Percentiles rank a stretch among this genome's conserved stretches.
phyloP scores from a whole-genome alignment of 2,113 vertebrate genomes.

The Picathartes gymnocephalus region DNA sequence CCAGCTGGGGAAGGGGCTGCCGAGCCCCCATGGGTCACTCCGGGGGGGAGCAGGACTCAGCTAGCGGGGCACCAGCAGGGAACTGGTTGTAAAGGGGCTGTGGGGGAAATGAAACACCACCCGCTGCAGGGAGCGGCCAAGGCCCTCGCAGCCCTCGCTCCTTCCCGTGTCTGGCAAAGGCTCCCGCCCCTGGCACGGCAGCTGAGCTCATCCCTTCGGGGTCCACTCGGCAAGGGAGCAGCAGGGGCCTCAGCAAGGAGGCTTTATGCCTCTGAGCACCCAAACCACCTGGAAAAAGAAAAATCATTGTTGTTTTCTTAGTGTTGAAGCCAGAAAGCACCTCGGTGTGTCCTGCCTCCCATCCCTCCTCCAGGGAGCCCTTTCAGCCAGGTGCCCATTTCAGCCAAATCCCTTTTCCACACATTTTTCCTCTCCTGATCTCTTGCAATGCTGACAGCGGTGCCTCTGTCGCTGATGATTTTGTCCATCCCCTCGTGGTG shows the following conservation, averaged over 20 bases:
- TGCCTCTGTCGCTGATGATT: rapidly evolving
- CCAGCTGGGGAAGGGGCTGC: background rate
- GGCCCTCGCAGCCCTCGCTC: background rate
- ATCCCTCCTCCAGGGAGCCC: background rate
- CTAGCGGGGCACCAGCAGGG: background rate
- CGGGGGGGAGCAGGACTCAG: background rate
- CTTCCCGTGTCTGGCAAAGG: background rate
- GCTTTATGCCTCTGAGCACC: background rate
- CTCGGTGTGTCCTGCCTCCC: rapidly evolving
- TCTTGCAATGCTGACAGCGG: background rate
- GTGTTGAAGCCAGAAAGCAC: rapidly evolving
- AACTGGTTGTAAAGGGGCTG: rapidly evolving
- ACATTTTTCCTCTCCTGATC: background rate
- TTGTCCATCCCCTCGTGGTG: rapidly evolving
- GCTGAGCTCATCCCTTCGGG: background rate
- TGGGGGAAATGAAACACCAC: background rate
- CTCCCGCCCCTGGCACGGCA: rapidly evolving
- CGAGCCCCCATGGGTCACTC: background rate
- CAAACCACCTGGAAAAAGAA: background rate
- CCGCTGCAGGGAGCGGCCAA: rapidly evolving
- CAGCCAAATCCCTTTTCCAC: background rate
- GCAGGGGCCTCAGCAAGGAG: background rate
- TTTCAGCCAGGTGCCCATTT: rapidly evolving
- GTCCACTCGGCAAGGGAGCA: background rate
- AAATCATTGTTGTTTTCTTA: rapidly evolving